phyloP scores from a whole-genome alignment of 1,140 invertebrate species.

The Neotoxoptera formosana region DNA sequence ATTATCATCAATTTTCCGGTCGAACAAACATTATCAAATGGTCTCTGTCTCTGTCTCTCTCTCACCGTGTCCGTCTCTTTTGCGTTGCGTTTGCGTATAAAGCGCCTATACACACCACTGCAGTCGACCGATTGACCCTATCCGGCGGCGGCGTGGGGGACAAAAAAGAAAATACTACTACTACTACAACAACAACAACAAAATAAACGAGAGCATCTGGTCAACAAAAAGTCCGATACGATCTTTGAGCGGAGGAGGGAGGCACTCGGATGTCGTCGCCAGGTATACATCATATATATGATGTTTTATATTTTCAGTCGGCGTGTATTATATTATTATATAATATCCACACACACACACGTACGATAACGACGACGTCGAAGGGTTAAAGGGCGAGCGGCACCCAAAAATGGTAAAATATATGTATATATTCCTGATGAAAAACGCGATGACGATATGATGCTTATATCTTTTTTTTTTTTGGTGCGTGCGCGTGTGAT shows the following conservation, averaged over 20 bases:
- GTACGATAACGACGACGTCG: constrained; percentile 14
- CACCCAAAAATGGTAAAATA: not conserved
- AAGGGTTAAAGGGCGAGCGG: constrained; percentile 44
- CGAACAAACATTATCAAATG: constrained; percentile 40
- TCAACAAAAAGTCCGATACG: constrained; percentile 54
- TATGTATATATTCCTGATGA: not conserved
- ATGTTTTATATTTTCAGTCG: constrained; percentile 8
- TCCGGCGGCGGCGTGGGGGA: not conserved
- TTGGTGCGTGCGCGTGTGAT: not conserved
- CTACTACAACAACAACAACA: not conserved
- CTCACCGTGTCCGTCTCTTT: not conserved
- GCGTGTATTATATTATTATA: not conserved
- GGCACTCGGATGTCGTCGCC: constrained; percentile 50
- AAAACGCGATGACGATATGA: not conserved
- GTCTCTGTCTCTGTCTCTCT: not conserved
- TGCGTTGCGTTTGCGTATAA: not conserved
- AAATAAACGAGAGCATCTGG: constrained; percentile 57
- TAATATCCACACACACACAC: not conserved
- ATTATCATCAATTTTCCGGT: constrained; percentile 52
- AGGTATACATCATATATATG: constrained; percentile 35
- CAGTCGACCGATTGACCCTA: constrained; percentile 51
- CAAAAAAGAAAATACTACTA: constrained; percentile 22
- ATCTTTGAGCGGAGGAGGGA: not conserved
- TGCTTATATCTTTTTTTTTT: constrained; percentile 46
- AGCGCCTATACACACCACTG: not conserved